Base-by-base conservation (phyloP, 2,113 vertebrate genomes). In the Anhinga rufa region DNA sequence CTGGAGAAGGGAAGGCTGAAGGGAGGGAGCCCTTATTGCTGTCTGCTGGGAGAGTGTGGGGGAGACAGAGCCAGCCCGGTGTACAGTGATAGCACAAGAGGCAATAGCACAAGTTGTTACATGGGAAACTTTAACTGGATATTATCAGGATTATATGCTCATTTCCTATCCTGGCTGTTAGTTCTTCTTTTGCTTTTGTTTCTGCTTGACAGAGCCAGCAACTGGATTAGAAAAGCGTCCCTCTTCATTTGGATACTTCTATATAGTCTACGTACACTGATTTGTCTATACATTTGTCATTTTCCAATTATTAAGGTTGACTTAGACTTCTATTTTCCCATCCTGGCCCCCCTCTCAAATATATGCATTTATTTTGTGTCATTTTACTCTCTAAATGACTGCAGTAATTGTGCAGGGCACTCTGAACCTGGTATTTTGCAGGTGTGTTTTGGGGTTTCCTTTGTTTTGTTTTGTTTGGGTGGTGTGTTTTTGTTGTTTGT, bases 351-450 rank as follows among this genome's bases (percentile, higher is more conserved):
- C 9, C 5, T 8, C 9, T 42, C 31, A 57, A 32, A 51, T 40
- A 44, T 14, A 40, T 25, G 9, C 9, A 16, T 48, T 68, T 52
- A 1, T 6, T 69, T 26, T 44, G 4, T 36, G 7, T 25, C 2
- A 10, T 32, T 80, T 77, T 64, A 19, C 4, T 60, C n/a, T 75
- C n/a, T 51, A 24, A 48, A 69, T 48, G 18, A 60, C 8, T 62
- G 79, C 4, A 6, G 7, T 49, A 49, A 29, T 57, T 80, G 6
- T 46, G 28, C 32, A 25, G 10, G 18, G 7, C 9, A 20, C 1
- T 29, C 11, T 87, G 42, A 76, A 76, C 6, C 2, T 2, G 0
- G 2, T 13, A 4, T 42, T 61, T 44, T 54, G 5, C 52, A 18
- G 22, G 19, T 58, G 13, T 32, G 54, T 48, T 28, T 10, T 48